phyloP scores from a whole-genome alignment of 2,888 invertebrate genomes.

The Rhogogaster chlorosoma region DNA sequence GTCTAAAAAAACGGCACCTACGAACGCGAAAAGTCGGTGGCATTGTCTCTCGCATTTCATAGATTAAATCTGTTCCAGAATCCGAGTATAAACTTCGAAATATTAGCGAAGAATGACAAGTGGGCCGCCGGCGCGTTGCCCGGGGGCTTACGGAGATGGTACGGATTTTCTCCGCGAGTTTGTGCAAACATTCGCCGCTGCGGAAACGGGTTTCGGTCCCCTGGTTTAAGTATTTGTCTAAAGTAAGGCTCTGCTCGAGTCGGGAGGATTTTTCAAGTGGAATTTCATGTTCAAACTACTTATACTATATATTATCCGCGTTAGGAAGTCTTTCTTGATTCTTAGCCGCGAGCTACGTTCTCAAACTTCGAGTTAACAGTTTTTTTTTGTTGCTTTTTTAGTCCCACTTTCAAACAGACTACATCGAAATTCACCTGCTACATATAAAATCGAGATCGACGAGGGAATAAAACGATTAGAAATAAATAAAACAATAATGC shows the following conservation, averaged over 20 bases:
- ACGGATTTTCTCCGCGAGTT: conserved; percentile 27
- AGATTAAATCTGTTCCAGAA: not conserved
- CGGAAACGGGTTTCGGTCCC: conserved; percentile 44
- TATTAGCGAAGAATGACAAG: not conserved
- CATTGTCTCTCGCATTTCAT: not conserved
- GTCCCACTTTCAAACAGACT: not conserved
- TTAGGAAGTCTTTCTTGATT: conserved; percentile 30
- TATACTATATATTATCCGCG: conserved; percentile 41
- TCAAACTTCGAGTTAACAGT: conserved; percentile 37
- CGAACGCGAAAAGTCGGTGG: not conserved
- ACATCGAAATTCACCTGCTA: not conserved
- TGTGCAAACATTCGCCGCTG: conserved; percentile 45
- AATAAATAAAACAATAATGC: not conserved
- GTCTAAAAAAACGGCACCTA: not conserved
- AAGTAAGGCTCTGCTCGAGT: conserved; percentile 10
- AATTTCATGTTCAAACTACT: conserved; percentile 68
- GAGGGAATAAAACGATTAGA: not conserved
- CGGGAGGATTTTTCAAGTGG: conserved; percentile 66
- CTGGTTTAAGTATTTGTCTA: conserved; percentile 50
- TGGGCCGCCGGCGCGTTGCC: not conserved
- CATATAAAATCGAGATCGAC: not conserved
- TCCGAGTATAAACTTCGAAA: conserved; percentile 11
- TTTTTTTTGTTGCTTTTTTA: conserved; percentile 14
- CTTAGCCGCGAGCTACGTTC: conserved; percentile 30
- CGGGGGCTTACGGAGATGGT: conserved; percentile 38